These are phyloP conservation scores for Drosophila mimica DNA, from an alignment of 2,888 invertebrate species.

Conservation along the genomic window DNA sequence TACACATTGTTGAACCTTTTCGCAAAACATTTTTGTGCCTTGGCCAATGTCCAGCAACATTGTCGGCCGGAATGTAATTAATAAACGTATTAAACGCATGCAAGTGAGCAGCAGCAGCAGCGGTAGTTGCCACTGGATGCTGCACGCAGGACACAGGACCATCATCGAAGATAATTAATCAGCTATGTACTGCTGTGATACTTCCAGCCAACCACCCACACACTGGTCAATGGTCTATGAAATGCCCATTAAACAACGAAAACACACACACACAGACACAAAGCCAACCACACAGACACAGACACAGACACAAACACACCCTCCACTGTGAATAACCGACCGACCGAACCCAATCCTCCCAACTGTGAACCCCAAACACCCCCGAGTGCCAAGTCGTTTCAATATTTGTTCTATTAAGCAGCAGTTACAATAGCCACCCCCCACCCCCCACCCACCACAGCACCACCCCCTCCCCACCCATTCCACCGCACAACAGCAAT, in stretches of 20 bases:
- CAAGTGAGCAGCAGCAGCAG: slow-evolving; percentile 59
- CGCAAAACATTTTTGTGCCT: slow-evolving; percentile 62
- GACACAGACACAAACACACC: slow-evolving; percentile 8
- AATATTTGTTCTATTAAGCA: slow-evolving; percentile 78
- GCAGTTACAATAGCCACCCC: slow-evolving; percentile 5
- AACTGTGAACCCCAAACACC: slow-evolving; percentile 23
- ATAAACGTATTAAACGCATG: slow-evolving; percentile 80
- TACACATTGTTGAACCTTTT: slow-evolving; percentile 76
- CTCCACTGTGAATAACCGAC: background rate
- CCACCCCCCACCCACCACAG: background rate
- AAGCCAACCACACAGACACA: slow-evolving; percentile 9
- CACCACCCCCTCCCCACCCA: background rate
- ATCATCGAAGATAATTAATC: slow-evolving; percentile 69
- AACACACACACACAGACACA: background rate
- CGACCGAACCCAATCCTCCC: slow-evolving; percentile 3
- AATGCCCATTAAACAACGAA: slow-evolving; percentile 71
- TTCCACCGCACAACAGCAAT: slow-evolving; percentile 8
- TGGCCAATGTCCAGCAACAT: slow-evolving; percentile 52
- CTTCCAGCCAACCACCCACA: slow-evolving; percentile 17
- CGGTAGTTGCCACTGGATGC: slow-evolving; percentile 7
- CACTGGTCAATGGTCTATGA: slow-evolving; percentile 79
- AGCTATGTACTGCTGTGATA: slow-evolving; percentile 54
- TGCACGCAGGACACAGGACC: slow-evolving; percentile 28
- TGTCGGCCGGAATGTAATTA: slow-evolving; percentile 74
- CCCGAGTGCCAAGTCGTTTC: slow-evolving; percentile 52